Conservation (phyloP, 2,797 vertebrate genomes). For the Channa striata region DNA sequence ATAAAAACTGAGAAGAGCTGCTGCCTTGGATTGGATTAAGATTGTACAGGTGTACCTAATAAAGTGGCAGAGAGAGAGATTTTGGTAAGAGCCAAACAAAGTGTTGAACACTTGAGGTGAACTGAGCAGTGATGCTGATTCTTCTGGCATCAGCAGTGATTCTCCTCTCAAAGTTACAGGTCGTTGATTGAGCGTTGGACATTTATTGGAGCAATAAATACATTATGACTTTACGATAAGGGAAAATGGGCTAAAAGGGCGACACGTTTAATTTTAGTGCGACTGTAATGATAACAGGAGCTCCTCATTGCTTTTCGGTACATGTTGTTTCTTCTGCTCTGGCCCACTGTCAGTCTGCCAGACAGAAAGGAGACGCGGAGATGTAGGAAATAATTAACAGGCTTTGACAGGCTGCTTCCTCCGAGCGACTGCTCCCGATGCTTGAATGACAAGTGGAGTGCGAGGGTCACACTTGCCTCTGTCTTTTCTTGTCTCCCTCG, state of each 20-base stretch:
- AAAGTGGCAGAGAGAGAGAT: too few relatives aligned
- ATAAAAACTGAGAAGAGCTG: too few relatives aligned
- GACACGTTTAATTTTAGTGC: conserved; percentile 14
- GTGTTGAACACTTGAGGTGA: background rate
- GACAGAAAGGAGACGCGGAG: conserved; percentile 25
- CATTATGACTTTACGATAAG: too few relatives aligned
- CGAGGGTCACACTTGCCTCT: conserved; percentile 42
- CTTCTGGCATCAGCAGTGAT: background rate
- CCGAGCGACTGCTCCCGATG: conserved; percentile 37
- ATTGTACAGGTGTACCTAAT: too few relatives aligned
- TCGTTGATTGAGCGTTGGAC: background rate
- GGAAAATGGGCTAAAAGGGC: background rate
- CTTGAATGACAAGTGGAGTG: conserved; percentile 65
- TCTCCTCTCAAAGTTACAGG: conserved; percentile 3
- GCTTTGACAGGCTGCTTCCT: conserved; percentile 52
- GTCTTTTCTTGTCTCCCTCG: conserved; percentile 18
- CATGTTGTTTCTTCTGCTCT: conserved; percentile 4
- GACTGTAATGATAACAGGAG: conserved; percentile 17
- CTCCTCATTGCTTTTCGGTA: conserved; percentile 28
- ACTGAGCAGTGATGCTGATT: background rate
- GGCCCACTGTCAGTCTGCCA: conserved; percentile 40
- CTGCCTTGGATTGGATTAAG: too few relatives aligned
- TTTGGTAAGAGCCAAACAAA: too few relatives aligned
- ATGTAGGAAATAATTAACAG: conserved; percentile 66
- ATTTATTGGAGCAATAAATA: too few relatives aligned